Evolutionary conservation across 2,888 invertebrate genomes (phyloP), one percentile per base, ranked within the genome.

Genomic region (Abrostola triplasia): DNA sequence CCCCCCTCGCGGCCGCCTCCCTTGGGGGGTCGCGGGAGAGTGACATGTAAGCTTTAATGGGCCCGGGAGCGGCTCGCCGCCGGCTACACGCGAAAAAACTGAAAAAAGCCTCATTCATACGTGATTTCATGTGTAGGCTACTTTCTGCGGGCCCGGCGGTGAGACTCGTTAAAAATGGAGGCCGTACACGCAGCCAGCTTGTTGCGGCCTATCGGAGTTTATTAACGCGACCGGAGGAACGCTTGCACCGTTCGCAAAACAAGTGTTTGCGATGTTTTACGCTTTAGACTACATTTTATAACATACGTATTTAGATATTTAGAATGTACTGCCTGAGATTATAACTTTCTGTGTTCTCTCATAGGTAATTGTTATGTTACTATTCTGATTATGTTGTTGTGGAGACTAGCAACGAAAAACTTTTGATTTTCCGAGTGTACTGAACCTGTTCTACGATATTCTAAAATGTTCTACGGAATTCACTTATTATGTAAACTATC

Each of bases 41-140:
- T 93, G 94, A 93, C 93, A 93, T 94, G 93, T 93, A 92, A 92
- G 93, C 93, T 93, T 93, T 94, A 94, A 93, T 93, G 93, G 93
- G 84, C 86, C 89, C 87, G 88, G 87, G 88, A 90, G 90, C 89
- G 91, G 90, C 89, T 82, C 83, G 90, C 90, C 90, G 88, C 88
- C 81, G 87, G 91, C 84, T 90, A 91, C 92, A 92, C 90, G 90
- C 89, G 92, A 91, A 94, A 93, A 92, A 92, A 90, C 89, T 89
- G 90, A 91, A 92, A 93, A 93, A 93, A 90, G 88, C 88, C 91
- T 92, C 93, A 93, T 94, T 93, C 93, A 93, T 93, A 93, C 92
- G 94, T 93, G 93, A 94, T 94, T 94, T 92, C 91, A 91, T 92
- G 94, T 92, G 92, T 92, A 92, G 92, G 94, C 91, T 93, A 92